Conservation (phyloP, 2,888 invertebrate species). For the Notodonta ziczac region DNA sequence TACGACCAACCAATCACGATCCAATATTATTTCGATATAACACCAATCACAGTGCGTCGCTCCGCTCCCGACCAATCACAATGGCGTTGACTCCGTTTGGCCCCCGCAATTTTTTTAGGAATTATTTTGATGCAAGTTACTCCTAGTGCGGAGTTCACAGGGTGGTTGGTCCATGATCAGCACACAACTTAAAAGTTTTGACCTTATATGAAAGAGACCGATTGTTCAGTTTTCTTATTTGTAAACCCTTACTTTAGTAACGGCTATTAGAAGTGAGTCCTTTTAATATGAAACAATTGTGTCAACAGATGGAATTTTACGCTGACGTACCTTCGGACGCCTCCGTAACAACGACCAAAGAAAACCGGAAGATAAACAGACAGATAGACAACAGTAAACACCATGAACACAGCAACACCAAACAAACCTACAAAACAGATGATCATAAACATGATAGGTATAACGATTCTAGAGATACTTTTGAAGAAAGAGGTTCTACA, state of each 20-base stretch:
- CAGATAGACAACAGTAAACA: not conserved
- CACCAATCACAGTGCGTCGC: too few relatives aligned
- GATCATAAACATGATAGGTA: conserved; percentile 1
- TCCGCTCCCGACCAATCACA: too few relatives aligned
- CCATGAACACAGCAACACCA: not conserved
- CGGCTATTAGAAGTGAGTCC: too few relatives aligned
- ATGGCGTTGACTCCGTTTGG: too few relatives aligned
- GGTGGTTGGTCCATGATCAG: not conserved
- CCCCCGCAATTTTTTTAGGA: too few relatives aligned
- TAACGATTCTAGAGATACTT: not conserved
- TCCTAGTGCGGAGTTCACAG: too few relatives aligned
- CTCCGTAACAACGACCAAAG: too few relatives aligned
- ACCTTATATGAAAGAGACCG: not conserved
- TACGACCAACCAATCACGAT: too few relatives aligned
- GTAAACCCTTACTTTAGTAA: too few relatives aligned
- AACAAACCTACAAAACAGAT: not conserved
- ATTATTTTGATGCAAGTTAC: too few relatives aligned
- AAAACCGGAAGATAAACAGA: not conserved
- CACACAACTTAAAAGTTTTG: not conserved
- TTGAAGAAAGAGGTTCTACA: conserved; percentile 8
- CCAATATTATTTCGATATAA: too few relatives aligned
- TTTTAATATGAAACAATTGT: conserved; percentile 4
- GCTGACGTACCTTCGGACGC: conserved; percentile 23
- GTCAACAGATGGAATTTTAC: conserved; percentile 58
- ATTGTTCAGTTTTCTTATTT: not conserved